Conservation (phyloP, 2,113 vertebrate genomes). For the Vidua macroura region DNA sequence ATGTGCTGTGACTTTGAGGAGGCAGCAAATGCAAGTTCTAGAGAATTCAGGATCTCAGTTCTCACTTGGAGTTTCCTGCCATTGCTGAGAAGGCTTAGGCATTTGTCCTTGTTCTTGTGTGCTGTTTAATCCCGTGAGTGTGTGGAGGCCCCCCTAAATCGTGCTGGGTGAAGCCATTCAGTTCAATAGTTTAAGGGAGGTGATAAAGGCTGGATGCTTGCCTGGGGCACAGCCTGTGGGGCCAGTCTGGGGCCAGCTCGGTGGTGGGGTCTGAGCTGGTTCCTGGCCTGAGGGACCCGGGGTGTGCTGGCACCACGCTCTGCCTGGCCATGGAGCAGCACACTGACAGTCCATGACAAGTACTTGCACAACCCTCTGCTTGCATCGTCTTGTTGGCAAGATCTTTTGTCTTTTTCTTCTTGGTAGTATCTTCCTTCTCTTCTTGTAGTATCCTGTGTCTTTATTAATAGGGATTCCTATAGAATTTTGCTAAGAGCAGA, state of each 20-base stretch:
- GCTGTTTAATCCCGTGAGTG: not conserved
- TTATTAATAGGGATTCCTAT: rapidly evolving
- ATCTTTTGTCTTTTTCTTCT: not conserved
- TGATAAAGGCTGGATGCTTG: not conserved
- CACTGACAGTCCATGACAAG: rapidly evolving
- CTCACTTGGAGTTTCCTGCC: not conserved
- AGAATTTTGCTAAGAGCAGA: not conserved
- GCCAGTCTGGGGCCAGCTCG: rapidly evolving
- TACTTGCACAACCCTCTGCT: rapidly evolving
- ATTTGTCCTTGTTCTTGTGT: not conserved
- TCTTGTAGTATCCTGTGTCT: not conserved
- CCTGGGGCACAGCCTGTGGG: not conserved
- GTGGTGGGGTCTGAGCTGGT: not conserved
- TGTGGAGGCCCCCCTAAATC: not conserved
- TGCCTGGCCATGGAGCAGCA: not conserved
- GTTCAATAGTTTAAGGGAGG: not conserved
- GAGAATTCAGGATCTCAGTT: not conserved
- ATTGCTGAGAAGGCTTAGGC: not conserved
- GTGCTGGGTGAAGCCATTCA: not conserved
- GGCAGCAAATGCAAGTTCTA: not conserved
- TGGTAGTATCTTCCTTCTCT: not conserved
- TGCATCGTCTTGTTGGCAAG: not conserved
- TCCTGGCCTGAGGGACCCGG: rapidly evolving
- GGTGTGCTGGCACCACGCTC: not conserved
- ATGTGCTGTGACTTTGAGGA: not conserved